Evolutionary conservation across 92 coral and sea anemone species (phyloP), one percentile per base, ranked within the genome.

Genomic region (Porites lobata): DNA sequence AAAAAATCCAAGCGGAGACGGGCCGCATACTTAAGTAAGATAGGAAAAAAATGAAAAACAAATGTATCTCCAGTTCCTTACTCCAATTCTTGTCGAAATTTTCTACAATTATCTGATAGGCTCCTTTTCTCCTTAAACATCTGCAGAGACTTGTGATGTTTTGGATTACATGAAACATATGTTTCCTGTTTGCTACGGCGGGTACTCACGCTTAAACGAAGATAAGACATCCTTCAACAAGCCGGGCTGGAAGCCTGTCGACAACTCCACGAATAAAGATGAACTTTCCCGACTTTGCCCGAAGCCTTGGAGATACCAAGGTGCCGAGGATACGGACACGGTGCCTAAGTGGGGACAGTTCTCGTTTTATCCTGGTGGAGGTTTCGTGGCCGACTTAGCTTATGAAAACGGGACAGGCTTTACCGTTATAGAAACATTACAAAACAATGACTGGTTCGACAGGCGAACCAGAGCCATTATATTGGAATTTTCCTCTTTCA

Each of bases 321-420:
- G 92, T 7, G 88, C 93, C 29, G 63, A 24, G 17, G 85, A 82
- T n/a, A 81, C 80, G 4, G 93, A 70, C 12, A 85, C 87, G 47
- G 77, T 79, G 15, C 91, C 94, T 13, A 81, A 91, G 43, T 95
- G 91, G 96, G 98, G 94, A 2, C 82, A 93, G 72, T 91, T 90
- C 22, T 79, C 91, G 63, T 50, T 83, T 26, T 95, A 95, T 82
- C 85, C 90, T 3, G 95, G 98, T 2, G 98, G 98, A 1, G 98
- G 98, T 4, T 95, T 94, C 59, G 91, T 90, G 32, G 95, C 95
- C 19, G 95, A 93, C 81, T 70, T 95, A 15, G 98, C 96, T 19
- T 94, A 95, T 59, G 86, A 87, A 57, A 79, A 66, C 24, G 32
- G 75, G 26, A 81, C 91, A 10, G 88, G 89, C 18, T 26, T 54